These are phyloP conservation scores for Muntiacus muntjak DNA, from an alignment of 2,113 vertebrate species.

Conservation along the genomic window DNA sequence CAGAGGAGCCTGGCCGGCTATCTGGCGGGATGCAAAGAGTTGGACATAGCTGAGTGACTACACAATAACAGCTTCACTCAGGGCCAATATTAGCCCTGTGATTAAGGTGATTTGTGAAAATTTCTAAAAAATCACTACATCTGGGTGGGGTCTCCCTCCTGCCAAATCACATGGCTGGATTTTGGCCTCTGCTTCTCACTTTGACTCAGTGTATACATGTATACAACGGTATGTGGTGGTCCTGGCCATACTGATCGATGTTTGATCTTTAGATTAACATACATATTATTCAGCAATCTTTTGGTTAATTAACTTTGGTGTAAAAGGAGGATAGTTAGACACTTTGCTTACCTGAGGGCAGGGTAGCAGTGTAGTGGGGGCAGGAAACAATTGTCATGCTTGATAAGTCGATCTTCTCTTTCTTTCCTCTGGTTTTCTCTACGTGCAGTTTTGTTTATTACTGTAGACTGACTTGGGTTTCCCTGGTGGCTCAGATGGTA, in stretches of 20 bases:
- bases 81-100: not conserved
- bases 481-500: not conserved
- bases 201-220: not conserved
- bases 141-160: not conserved
- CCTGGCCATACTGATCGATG: not conserved
- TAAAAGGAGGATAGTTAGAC: not conserved
- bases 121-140: not conserved
- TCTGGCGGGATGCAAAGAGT: not conserved
- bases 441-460: not conserved
- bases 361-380: accelerated
- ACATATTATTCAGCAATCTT: not conserved
- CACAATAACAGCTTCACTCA: not conserved
- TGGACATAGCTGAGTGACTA: not conserved
- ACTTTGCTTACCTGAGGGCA: not conserved
- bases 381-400: not conserved
- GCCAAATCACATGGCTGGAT: not conserved
- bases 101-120: not conserved
- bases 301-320: not conserved
- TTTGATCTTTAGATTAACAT: not conserved
- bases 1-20: not conserved
- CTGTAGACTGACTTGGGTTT: not conserved
- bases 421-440: not conserved
- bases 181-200: not conserved
- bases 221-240: not conserved
- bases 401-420: not conserved